phyloP scores from a whole-genome alignment of 2,888 invertebrate species.

The Torymus tubicola region DNA sequence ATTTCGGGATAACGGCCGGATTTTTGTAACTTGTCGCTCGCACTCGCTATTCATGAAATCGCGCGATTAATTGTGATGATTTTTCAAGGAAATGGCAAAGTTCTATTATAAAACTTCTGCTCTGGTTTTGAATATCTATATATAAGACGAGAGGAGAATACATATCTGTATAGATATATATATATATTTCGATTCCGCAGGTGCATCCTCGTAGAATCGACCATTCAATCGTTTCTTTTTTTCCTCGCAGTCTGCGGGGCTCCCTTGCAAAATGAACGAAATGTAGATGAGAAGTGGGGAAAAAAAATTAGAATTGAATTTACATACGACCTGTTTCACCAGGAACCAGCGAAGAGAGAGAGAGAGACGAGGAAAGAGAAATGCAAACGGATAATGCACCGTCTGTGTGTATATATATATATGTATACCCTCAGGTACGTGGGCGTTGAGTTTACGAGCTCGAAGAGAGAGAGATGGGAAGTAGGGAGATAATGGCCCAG shows the following conservation, averaged over 20 bases:
- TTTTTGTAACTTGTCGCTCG: constrained; percentile 56
- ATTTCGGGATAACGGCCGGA: constrained; percentile 24
- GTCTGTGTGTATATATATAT: no score
- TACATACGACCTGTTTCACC: constrained; percentile 19
- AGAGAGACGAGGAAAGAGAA: no score
- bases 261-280: neutral
- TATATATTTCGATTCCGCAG: neutral
- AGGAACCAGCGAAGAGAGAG: no score
- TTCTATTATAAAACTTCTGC: no score
- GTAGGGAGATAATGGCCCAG: no score
- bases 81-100: neutral
- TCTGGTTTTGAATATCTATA: no score
- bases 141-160: no score
- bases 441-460: no score
- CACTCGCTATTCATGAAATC: neutral
- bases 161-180: no score
- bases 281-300: neutral
- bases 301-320: constrained; percentile 37
- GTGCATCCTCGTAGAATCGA: constrained; percentile 17
- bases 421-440: no score
- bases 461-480: no score
- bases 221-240: constrained; percentile 10
- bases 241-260: neutral
- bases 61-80: constrained; percentile 23
- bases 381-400: no score